Evolutionary conservation across 1,140 invertebrate genomes (phyloP), one percentile per base, ranked within the genome.

Genomic region (Plectrocnemia conspersa): DNA sequence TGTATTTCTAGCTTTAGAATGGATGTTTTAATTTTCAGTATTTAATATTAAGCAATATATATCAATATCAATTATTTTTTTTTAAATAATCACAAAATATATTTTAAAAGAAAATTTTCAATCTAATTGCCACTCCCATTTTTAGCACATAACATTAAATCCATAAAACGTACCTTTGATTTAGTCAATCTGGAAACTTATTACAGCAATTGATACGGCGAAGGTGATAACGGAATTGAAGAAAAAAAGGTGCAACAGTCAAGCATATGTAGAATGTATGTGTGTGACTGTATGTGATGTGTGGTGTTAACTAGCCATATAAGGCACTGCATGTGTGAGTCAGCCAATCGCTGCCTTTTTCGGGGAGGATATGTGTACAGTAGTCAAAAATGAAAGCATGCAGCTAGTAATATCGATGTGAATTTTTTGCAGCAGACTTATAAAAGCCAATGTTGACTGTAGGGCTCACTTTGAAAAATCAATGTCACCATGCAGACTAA

Each of bases 251-350:
- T 19, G 16, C 16, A 29, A 16, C 9, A 29, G 18, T 36, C n/a
- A 36, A 36, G 11, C 15, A 11, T 11, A 19, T 49, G 47, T 21
- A 18, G 22, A 27, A 9, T 21, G 49, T 52, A 16, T 9, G 18
- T 15, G 19, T 46, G 27, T 15, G 21, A 40, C 24, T 10, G 11
- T n/a, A 48, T n/a, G n/a, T 48, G 9, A 27, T 10, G 9, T 16
- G 25, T 13, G 29, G 25, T 11, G 40, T 32, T 59, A 59, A 59
- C 57, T 59, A 41, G 57, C 48, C 41, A 59, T 55, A 59, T 42
- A 59, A 52, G 57, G 57, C 52, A n/a, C 54, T 59, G 57, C 52
- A 52, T 55, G 53, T 59, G 52, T 18, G n/a, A n/a, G 45, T 21
- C 16, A 13, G 21, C 16, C 32, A 40, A 48, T 55, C 42, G 45